Evolutionary conservation across 2,888 invertebrate species (phyloP), one percentile per base, ranked within the genome.

Genomic region (Pseudococcus longispinus): DNA sequence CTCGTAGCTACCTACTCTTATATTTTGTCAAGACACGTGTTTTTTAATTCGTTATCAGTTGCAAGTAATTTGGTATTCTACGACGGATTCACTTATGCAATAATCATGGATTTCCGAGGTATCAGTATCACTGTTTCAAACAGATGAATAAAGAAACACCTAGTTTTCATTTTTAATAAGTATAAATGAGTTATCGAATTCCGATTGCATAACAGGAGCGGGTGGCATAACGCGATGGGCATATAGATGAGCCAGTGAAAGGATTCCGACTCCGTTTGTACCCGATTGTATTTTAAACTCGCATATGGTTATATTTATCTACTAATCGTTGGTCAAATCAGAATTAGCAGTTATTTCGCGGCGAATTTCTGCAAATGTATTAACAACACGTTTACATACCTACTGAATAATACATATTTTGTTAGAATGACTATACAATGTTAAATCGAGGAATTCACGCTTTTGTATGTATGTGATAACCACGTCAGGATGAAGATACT

Each of bases 201-300:
- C 46, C 46, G 15, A 11, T 37, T 77, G n/a, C 37, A 37, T 77
- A 77, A 77, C 37, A 15, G 29, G 37, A 37, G 77, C 77, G 77
- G 77, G 77, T 77, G 77, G 77, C n/a, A n/a, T 77, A 77, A 77
- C 77, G 77, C 8, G 32, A 37, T 77, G 77, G 18, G 77, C 18
- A 37, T 37, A 37, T 37, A 3, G 77, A 77, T 37, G 32, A 32
- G 32, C 15, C n/a, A 32, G 74, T 74, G 74, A 74, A 74, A 77
- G 77, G 77, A 77, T 32, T 77, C 77, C 77, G 23, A n/a, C n/a
- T n/a, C n/a, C n/a, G n/a, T n/a, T 26, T 26, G 8, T 20, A 26
- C 2, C 20, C 60, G 23, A 70, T 70, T 15, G 26, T 70, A 4
- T 11, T 29, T 29, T 18, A 70, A 37, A 37, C 29, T 29, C 15